These are phyloP conservation scores for Muntiacus reevesi DNA, from an alignment of 2,113 vertebrate genomes.

Conservation along the genomic window DNA sequence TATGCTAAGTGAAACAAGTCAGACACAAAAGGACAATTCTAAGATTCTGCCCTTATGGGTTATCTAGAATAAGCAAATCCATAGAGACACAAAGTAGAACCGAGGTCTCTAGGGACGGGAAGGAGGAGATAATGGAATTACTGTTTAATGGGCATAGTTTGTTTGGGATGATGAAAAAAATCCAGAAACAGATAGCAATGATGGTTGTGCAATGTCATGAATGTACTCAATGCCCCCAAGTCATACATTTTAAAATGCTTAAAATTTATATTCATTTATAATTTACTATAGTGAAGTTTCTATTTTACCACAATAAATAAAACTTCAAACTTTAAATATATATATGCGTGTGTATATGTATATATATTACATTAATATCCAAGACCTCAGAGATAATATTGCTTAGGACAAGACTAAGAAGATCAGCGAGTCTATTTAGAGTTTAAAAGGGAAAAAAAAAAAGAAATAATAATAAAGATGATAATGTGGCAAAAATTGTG, in stretches of 20 bases:
- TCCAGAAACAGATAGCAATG: background rate
- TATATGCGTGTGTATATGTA: background rate
- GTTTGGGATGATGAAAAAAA: background rate
- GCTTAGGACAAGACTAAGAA: background rate
- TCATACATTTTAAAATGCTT: background rate
- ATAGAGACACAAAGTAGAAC: background rate
- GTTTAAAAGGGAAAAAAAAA: conserved; percentile 16
- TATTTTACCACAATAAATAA: background rate
- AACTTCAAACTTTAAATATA: background rate
- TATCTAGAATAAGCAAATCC: background rate
- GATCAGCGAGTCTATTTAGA: background rate
- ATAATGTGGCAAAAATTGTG: background rate
- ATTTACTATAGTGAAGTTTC: background rate
- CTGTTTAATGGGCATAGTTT: background rate
- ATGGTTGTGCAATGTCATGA: background rate
- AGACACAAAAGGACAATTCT: background rate
- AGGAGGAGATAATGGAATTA: too few species aligned
- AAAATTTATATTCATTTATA: background rate
- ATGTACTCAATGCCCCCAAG: background rate
- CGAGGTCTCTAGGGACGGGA: background rate
- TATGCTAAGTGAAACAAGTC: background rate
- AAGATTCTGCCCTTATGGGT: background rate
- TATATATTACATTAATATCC: background rate
- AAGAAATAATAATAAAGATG: background rate
- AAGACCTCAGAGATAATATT: background rate